Evolutionary conservation across 2,797 vertebrate genomes (phyloP).

Genomic region (Gymnodraco acuticeps): DNA sequence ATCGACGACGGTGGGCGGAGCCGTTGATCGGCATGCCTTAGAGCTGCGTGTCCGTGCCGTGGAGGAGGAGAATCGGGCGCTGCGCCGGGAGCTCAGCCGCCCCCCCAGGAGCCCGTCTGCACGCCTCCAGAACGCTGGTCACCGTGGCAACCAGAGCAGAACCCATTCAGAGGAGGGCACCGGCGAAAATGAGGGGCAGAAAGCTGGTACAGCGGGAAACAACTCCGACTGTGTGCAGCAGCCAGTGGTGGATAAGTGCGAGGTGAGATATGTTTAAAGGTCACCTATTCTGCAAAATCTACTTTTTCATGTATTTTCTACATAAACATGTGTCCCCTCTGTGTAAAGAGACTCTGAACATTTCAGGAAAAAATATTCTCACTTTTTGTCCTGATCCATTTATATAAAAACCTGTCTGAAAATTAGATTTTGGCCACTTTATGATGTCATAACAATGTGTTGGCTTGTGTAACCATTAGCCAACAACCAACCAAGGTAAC

Average conservation of each 20-base stretch:
- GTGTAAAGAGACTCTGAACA: no score
- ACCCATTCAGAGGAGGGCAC: conserved; percentile 95
- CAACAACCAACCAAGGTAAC: no score
- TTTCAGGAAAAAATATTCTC: no score
- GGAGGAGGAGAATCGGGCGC: conserved; percentile 93
- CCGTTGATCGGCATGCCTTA: conserved; percentile 89
- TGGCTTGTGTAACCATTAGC: no score
- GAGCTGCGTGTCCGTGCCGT: conserved; percentile 93
- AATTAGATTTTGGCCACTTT: no score
- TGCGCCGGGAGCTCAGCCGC: conserved; percentile 92
- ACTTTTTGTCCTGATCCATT: no score
- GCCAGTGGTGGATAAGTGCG: conserved; percentile 95
- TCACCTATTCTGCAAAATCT: no score
- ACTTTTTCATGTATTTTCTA: no score
- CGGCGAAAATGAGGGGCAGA: conserved; percentile 91
- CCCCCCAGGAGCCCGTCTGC: conserved; percentile 79
- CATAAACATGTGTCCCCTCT: no score
- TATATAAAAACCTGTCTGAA: no score
- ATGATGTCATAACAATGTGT: no score
- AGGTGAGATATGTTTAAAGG: conserved; percentile 83
- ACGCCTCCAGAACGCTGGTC: conserved; percentile 49
- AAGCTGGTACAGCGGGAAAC: conserved; percentile 88
- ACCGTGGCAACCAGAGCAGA: conserved; percentile 88
- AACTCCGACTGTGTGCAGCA: conserved; percentile 94
- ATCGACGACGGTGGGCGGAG: conserved; percentile 81